Evolutionary conservation across 2,797 vertebrate species (phyloP), one percentile per base, ranked within the genome.

Genomic region (Perdix hodgsoniae): DNA sequence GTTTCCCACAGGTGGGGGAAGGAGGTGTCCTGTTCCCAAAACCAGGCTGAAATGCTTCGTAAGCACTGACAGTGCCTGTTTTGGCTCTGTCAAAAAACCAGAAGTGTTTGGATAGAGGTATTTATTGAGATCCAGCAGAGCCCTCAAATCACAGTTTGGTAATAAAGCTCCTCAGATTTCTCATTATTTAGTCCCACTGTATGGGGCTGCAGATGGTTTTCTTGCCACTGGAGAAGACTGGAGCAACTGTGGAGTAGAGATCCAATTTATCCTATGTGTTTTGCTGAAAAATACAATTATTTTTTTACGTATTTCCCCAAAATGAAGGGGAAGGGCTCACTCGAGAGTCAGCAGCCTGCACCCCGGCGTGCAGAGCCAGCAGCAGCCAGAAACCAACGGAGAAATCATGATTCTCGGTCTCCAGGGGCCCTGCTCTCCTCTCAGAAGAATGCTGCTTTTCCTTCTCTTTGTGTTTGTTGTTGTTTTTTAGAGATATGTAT

Each of bases 391-490:
- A 79, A 54, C 19, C 67, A 57, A 33, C 18, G 27, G 27, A 39
- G 3, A 8, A 39, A 12, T 61, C 0, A 0, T 35, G 24, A 9
- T n/a, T 45, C 50, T 23, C 7, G 17, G 14, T 76, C 69, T 74
- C 73, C 29, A 21, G 76, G 37, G 61, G 74, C 52, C 27, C 31
- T 4, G 1, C 50, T 89, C 24, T 27, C 56, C 57, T 75, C 64
- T 45, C 3, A 75, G 83, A 17, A 7, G 9, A 35, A 22, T 2
- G 44, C 29, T 67, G 39, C 40, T 37, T 42, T 61, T 57, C n/a
- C 42, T 39, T 54, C 17, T 49, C 26, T 39, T 63, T 21, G 8
- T 29, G 27, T 27, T 50, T 33, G 42, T 19, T 47, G 18, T 31
- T 56, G 50, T 63, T 72, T 26, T 11, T 65, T 45, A 47, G 17